phyloP scores from a whole-genome alignment of 2,113 vertebrate species.

The Chaetodon trifascialis region DNA sequence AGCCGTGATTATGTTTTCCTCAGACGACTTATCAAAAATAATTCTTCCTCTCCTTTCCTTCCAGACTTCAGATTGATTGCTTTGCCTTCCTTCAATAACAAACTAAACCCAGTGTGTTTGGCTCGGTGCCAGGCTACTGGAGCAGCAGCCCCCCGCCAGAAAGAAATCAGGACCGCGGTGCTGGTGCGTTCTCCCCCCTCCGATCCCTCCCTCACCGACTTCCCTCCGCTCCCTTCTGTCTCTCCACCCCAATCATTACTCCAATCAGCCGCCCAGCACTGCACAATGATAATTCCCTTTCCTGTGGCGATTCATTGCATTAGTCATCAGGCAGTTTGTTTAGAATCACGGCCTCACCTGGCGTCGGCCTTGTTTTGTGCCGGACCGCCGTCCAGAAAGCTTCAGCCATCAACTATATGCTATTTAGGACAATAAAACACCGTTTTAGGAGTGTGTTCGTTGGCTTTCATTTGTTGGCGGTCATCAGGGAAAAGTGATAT shows the following conservation, averaged over 20 bases:
- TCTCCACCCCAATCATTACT: conserved; percentile 64
- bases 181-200: not conserved
- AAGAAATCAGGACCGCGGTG: conserved; percentile 65
- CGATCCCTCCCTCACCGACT: conserved; percentile 3
- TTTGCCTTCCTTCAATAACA: conserved; percentile 67
- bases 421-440: not conserved
- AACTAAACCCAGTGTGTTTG: conserved; percentile 50
- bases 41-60: conserved; percentile 56
- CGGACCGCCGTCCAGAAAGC: not conserved
- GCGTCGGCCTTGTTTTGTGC: not conserved
- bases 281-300: conserved; percentile 39
- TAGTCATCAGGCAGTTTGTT: conserved; percentile 65
- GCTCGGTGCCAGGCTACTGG: conserved; percentile 45
- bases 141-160: conserved; percentile 58
- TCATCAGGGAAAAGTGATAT: not conserved
- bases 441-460: not conserved
- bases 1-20: conserved; percentile 72
- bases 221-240: conserved; percentile 33
- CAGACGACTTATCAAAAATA: conserved; percentile 71
- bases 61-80: conserved; percentile 64
- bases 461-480: not conserved
- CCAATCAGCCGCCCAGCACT: conserved; percentile 65
- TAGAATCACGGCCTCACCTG: conserved; percentile 33
- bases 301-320: conserved; percentile 47
- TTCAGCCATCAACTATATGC: not conserved